Evolutionary conservation across 2,888 invertebrate species (phyloP).

Genomic region (Microplitis manilae): DNA sequence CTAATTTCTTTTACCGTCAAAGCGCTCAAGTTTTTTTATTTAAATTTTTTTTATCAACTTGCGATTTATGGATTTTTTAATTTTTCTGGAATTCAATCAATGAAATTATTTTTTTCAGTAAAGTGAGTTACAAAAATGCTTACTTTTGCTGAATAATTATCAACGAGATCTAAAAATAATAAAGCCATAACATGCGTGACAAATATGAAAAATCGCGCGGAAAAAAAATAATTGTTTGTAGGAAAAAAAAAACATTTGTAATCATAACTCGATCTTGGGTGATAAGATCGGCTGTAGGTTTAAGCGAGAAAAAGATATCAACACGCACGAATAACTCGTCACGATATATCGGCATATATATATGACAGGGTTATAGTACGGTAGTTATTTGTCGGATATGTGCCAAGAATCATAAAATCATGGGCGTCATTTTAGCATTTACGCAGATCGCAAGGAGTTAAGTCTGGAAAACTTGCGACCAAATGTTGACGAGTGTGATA

Average conservation of each 20-base stretch:
- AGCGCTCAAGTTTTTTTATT: too few species aligned
- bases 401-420: not conserved
- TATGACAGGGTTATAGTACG: not conserved
- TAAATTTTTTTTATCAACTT: not conserved
- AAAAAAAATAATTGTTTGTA: slow-evolving; percentile 27
- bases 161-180: slow-evolving; percentile 7
- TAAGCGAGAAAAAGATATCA: slow-evolving; percentile 21
- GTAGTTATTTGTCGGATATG: slow-evolving; percentile 12
- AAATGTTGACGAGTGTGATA: slow-evolving; percentile 4
- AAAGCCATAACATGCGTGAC: slow-evolving; percentile 33
- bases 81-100: too few species aligned
- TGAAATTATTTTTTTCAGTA: not conserved
- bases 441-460: not conserved
- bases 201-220: slow-evolving; percentile 6
- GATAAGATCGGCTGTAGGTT: slow-evolving; percentile 27
- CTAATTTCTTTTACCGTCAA: slow-evolving; percentile 10
- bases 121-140: not conserved
- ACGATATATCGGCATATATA: slow-evolving; percentile 5
- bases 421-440: not conserved
- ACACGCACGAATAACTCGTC: slow-evolving; percentile 16
- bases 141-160: not conserved
- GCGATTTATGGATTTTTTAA: too few species aligned
- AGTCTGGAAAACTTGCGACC: not conserved
- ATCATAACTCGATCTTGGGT: slow-evolving; percentile 28
- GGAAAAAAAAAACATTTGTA: slow-evolving; percentile 23